Evolutionary conservation across 2,797 vertebrate genomes (phyloP), one percentile per base, ranked within the genome.

Genomic region (Galago senegalensis): DNA sequence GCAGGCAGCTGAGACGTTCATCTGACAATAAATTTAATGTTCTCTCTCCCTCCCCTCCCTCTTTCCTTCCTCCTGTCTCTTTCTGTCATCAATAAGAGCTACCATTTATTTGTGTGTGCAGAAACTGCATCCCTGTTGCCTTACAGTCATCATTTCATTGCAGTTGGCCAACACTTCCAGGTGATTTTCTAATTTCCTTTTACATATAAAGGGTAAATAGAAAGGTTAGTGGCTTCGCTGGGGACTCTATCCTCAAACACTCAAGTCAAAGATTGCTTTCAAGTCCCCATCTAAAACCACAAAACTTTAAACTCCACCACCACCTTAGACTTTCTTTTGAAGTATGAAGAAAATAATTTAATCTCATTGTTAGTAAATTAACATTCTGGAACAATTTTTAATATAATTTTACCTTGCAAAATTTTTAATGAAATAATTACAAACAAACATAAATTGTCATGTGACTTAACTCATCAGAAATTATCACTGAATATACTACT

Each of bases 401-500:
- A 46, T 75, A 49, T 27, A 87, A 87, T 76, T 92, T 83, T 77
- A 56, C 61, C 18, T 70, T 70, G 70, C 13, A 84, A 77, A 70
- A 20, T 83, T 83, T 61, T 3, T 76, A 79, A 60, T 61, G 58
- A 87, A 81, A 43, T 85, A 60, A 79, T 34, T 92, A 34, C 56
- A 61, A 70, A 81, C 61, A 37, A 40, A 70, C 7, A 89, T 3
- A 86, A 83, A 92, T 34, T 53, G 21, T 27, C 23, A 60, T 25
- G 67, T 87, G 27, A 72, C 49, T 89, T 92, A 87, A 82, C 17
- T 80, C 65, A 63, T 7, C 49, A 67, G 92, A 90, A 94, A 84
- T 72, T 25, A 46, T 76, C 61, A 67, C 13, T 75, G 37, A 53
- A 20, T 49, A 92, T 65, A 2, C 11, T 18, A 40, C 40, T 31